A percentile compares a stretch with the other conserved stretches of the same genome.
Evolutionary conservation across 2,888 invertebrate species (phyloP).

Genomic region (Thumatha senex): DNA sequence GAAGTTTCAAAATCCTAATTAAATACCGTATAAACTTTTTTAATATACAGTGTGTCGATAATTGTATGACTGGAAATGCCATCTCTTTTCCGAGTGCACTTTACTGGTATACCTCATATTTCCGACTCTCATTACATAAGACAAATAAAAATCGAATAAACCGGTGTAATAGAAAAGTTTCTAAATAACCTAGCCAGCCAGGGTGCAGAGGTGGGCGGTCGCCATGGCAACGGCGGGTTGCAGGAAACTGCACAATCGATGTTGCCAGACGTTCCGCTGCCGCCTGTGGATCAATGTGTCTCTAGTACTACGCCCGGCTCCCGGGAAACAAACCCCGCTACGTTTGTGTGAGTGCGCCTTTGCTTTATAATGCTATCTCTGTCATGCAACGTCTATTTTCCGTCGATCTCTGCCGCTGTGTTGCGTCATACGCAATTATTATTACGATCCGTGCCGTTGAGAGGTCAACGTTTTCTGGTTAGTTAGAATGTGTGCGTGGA

Average conservation of each 20-base stretch:
- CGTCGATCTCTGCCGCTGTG: conserved; percentile 46
- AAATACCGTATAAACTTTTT: no score
- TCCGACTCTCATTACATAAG: conserved; percentile 30
- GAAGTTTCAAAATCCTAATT: no score
- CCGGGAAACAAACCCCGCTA: conserved; percentile 68
- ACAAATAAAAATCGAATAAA: conserved; percentile 60
- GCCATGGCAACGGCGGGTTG: conserved; percentile 71
- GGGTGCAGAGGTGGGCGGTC: conserved; percentile 72
- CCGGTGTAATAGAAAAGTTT: conserved; percentile 55
- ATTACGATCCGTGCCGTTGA: conserved; percentile 40
- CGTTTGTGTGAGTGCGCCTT: conserved; percentile 49
- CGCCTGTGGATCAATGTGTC: conserved; percentile 82
- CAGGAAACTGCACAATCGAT: conserved; percentile 84
- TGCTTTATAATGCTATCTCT: conserved; percentile 43
- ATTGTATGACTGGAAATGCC: no score
- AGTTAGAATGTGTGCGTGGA: conserved; percentile 50
- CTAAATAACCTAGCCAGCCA: conserved; percentile 57
- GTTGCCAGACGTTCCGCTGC: conserved; percentile 73
- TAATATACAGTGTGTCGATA: no score
- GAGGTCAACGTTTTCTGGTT: conserved; percentile 48
- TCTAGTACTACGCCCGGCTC: conserved; percentile 81
- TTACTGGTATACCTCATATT: no score
- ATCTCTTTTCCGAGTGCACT: no score
- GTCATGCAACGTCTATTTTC: conserved; percentile 42
- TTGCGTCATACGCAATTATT: conserved; percentile 26